phyloP scores from a whole-genome alignment of 1,140 invertebrate genomes.

The Planococcus citri region DNA sequence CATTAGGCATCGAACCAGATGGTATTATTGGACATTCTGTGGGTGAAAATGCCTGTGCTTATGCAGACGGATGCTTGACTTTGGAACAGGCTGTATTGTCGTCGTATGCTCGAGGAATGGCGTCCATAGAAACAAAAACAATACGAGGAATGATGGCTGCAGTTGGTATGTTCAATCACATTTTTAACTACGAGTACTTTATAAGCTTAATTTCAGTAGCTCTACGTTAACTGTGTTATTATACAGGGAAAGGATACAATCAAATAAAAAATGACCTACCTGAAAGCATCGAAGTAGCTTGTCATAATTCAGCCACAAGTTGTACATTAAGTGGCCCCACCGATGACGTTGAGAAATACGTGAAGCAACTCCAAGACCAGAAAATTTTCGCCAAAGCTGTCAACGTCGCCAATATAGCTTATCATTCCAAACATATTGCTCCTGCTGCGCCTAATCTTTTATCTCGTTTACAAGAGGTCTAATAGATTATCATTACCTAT shows the following conservation, averaged over 20 bases:
- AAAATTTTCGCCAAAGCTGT: slow-evolving; percentile 66
- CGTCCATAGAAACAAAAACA: slow-evolving; percentile 42
- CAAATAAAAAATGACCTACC: slow-evolving; percentile 47
- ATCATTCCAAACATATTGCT: slow-evolving; percentile 65
- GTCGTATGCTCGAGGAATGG: slow-evolving; percentile 48
- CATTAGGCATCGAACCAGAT: slow-evolving; percentile 44
- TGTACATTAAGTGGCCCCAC: slow-evolving; percentile 57
- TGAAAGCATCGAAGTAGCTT: slow-evolving; percentile 48
- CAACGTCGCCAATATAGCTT: slow-evolving; percentile 54
- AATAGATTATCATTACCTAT: too few relatives aligned
- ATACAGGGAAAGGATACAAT: slow-evolving; percentile 33
- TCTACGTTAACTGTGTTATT: slow-evolving; percentile 38
- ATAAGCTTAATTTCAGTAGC: too few relatives aligned
- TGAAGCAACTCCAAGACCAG: slow-evolving; percentile 41
- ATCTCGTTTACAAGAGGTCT: slow-evolving; percentile 36
- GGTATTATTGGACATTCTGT: slow-evolving; percentile 56
- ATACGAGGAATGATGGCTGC: slow-evolving; percentile 43
- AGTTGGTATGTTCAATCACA: too few relatives aligned
- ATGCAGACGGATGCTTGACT: slow-evolving; percentile 54
- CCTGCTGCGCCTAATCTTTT: slow-evolving; percentile 55
- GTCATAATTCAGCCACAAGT: slow-evolving; percentile 54
- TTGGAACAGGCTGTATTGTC: slow-evolving; percentile 48
- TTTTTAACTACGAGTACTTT: too few relatives aligned
- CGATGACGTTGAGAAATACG: slow-evolving; percentile 36
- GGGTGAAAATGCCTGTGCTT: slow-evolving; percentile 52